Evolutionary conservation across 2,113 vertebrate genomes (phyloP).

Genomic region (Psammodynastes pulverulentus): DNA sequence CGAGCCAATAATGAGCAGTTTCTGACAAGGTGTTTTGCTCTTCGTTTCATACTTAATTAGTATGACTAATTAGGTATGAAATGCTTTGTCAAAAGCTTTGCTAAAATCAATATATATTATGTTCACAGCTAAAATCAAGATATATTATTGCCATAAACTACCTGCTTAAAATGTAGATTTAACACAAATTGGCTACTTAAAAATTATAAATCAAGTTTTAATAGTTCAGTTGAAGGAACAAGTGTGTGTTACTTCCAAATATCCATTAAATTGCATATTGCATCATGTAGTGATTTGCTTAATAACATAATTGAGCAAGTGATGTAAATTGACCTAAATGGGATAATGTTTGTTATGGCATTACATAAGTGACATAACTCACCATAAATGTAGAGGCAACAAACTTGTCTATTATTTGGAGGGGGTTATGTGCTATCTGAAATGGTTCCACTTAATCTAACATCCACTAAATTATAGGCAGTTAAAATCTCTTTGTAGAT

Average conservation of each 20-base stretch:
- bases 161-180: not conserved
- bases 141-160: not conserved
- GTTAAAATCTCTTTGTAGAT: not conserved
- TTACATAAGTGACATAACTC: not conserved
- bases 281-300: not conserved
- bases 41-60: not conserved
- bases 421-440: not conserved
- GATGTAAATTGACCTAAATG: not conserved
- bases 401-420: not conserved
- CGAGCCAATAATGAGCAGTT: not conserved
- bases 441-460: not conserved
- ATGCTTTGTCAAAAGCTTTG: not conserved
- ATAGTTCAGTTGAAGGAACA: not conserved
- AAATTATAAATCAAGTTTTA: not conserved
- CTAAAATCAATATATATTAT: not conserved
- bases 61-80: not conserved
- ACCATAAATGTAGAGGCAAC: not conserved
- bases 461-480: not conserved
- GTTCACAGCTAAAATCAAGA: not conserved
- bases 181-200: not conserved
- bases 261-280: not conserved
- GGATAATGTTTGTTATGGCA: not conserved
- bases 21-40: not conserved
- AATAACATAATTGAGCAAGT: not conserved
- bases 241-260: not conserved